These are phyloP conservation scores for Eulimnadia texana DNA, from an alignment of 1,140 invertebrate genomes.

Conservation along the genomic window DNA sequence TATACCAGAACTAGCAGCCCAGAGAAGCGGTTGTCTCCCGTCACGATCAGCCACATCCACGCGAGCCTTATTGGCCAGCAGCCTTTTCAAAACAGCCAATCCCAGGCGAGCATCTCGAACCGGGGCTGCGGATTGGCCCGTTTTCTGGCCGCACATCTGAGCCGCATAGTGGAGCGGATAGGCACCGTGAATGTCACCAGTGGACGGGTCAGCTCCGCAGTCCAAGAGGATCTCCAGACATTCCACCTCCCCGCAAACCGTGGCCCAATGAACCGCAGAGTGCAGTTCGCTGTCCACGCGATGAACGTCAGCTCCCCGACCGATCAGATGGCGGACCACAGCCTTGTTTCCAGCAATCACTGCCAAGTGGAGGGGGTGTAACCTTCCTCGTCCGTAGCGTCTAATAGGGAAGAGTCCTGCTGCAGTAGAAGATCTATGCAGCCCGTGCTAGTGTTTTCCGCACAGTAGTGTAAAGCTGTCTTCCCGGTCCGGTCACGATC, in stretches of 20 bases:
- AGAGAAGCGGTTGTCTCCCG: slow-evolving; percentile 79
- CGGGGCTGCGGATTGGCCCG: slow-evolving; percentile 25
- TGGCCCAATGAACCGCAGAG: slow-evolving; percentile 95
- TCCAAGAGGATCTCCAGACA: slow-evolving; percentile 68
- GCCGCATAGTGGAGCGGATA: slow-evolving; percentile 93
- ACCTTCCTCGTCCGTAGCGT: slow-evolving; percentile 75
- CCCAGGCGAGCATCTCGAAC: slow-evolving; percentile 34
- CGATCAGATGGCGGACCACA: slow-evolving; percentile 60
- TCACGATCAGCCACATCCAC: slow-evolving; percentile 79
- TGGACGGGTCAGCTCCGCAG: slow-evolving; percentile 64
- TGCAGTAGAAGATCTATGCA: slow-evolving; percentile 52
- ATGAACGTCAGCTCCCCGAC: slow-evolving; percentile 71
- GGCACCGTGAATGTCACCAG: slow-evolving; percentile 82
- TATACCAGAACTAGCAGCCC: slow-evolving; percentile 88
- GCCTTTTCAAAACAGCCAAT: slow-evolving; percentile 63
- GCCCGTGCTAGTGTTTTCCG: slow-evolving; percentile 45
- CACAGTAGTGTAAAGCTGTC: slow-evolving; percentile 82
- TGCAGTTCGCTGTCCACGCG: slow-evolving; percentile 84
- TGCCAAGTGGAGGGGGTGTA: slow-evolving; percentile 85
- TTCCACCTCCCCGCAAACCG: slow-evolving; percentile 80
- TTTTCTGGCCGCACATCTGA: slow-evolving; percentile 63
- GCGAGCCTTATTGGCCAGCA: slow-evolving; percentile 60
- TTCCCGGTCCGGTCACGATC: slow-evolving; percentile 67
- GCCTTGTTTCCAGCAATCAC: slow-evolving; percentile 78
- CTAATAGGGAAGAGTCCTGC: slow-evolving; percentile 55